Evolutionary conservation across 1,140 invertebrate genomes (phyloP).

Genomic region (Oryzaephilus surinamensis): DNA sequence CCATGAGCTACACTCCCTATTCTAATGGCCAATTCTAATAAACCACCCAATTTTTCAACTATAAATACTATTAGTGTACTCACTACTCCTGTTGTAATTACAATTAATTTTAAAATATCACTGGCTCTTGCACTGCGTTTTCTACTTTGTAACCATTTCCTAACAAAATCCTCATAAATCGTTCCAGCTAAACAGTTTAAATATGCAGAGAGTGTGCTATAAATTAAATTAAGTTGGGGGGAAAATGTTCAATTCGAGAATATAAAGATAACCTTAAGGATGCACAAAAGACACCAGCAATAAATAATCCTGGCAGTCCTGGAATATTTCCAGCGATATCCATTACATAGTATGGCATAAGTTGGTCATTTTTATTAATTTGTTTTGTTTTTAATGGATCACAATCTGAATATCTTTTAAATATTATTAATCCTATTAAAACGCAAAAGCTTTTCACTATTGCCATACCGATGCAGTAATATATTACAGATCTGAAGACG

Average conservation of each 20-base stretch:
- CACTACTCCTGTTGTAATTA: conserved; percentile 45
- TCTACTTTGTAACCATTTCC: conserved; percentile 32
- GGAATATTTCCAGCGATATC: conserved; percentile 39
- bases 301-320: conserved; percentile 50
- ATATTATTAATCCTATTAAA: conserved; percentile 60
- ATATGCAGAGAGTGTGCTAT: conserved; percentile 53
- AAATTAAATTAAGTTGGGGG: not conserved
- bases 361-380: conserved; percentile 37
- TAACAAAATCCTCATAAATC: conserved; percentile 53
- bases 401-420: conserved; percentile 59
- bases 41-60: conserved; percentile 47
- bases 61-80: conserved; percentile 49
- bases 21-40: conserved; percentile 49
- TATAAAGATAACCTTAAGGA: conserved; percentile 43
- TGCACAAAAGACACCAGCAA: conserved; percentile 54
- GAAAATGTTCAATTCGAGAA: not conserved
- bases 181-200: conserved; percentile 56
- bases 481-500: conserved; percentile 30
- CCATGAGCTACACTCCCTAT: conserved; percentile 53
- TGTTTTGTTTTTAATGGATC: conserved; percentile 53
- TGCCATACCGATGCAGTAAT: conserved; percentile 38
- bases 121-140: conserved; percentile 37
- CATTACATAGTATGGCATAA: conserved; percentile 45
- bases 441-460: conserved; percentile 39
- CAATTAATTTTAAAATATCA: conserved; percentile 46